Evolutionary conservation across 2,888 invertebrate species (phyloP), one percentile per base, ranked within the genome.

Genomic region (Meganola albula): DNA sequence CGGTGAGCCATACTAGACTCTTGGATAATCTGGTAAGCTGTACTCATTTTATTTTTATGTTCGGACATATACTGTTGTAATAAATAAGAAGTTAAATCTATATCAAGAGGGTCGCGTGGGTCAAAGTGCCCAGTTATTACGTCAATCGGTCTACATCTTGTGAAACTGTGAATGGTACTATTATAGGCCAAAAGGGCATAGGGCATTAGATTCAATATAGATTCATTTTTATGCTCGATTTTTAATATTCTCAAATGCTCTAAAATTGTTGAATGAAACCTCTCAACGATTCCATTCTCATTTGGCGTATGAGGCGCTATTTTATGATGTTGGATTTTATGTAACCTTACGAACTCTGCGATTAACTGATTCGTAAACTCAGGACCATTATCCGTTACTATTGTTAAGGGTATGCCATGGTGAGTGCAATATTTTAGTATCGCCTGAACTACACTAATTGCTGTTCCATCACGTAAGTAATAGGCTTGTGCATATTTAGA

Each of bases 51-150:
- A 8, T 35, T 11, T 10, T 21, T 27, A 27, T 55, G 48, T 2
- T 40, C 18, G 12, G 12, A 12, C 2, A 34, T 4, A 9, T 52
- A 52, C 6, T 52, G 35, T 30, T 50, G 52, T 4, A 49, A 1
- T 5, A 48, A 3, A 12, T 42, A 29, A 9, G 25, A 16, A 0
- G 47, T 9, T 2, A 55, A 1, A 9, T 50, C 31, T 1, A 52
- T 16, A 10, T 50, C 42, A 1, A 41, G 2, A 1, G 45, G 40
- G 16, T 51, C 42, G 5, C 50, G 22, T 0, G 53, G 50, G 23
- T 49, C 49, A n/a, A 38, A 35, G n/a, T 53, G 53, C 9, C 58
- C 56, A 4, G 26, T 48, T 8, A 57, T 36, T 4, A 61, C 4
- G 2, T 61, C 54, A 5, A 38, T 22, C 2, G 56, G 56, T 32